Percentiles rank a stretch among this genome's conserved stretches.
Conservation (phyloP, 2,888 invertebrate genomes). For the Elegia similella region DNA sequence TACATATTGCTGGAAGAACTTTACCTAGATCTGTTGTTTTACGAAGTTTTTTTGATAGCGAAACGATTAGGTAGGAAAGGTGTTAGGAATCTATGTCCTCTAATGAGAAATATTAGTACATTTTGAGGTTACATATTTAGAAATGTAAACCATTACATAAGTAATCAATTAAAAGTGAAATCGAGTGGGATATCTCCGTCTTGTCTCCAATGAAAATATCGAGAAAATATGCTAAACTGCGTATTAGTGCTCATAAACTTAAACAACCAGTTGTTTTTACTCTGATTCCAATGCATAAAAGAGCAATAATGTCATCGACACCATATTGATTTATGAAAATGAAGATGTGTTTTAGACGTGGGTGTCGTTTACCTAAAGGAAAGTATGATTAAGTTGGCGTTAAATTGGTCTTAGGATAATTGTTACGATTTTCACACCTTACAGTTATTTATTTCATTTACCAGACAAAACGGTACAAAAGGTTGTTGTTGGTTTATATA, state of each 20-base stretch:
- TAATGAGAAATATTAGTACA: too few species aligned
- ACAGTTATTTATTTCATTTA: not conserved
- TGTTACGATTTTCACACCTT: not conserved
- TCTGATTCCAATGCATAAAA: not conserved
- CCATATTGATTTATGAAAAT: not conserved
- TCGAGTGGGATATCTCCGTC: not conserved
- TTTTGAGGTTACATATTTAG: too few species aligned
- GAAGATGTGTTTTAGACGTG: not conserved
- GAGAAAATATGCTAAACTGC: not conserved
- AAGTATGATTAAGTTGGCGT: not conserved
- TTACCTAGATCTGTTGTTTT: too few species aligned
- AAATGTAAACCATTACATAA: not conserved
- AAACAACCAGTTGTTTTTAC: not conserved
- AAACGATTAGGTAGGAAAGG: too few species aligned
- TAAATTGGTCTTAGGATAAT: not conserved
- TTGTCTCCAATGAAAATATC: not conserved
- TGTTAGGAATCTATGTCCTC: too few species aligned
- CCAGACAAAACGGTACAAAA: too few species aligned
- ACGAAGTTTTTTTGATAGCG: too few species aligned
- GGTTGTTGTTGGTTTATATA: too few species aligned
- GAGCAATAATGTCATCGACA: not conserved
- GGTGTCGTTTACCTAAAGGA: not conserved
- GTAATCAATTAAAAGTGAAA: not conserved
- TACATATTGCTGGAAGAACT: too few species aligned
- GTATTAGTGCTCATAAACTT: not conserved